Conservation (phyloP, 2,797 vertebrate genomes). For the Oryzias sinensis region DNA sequence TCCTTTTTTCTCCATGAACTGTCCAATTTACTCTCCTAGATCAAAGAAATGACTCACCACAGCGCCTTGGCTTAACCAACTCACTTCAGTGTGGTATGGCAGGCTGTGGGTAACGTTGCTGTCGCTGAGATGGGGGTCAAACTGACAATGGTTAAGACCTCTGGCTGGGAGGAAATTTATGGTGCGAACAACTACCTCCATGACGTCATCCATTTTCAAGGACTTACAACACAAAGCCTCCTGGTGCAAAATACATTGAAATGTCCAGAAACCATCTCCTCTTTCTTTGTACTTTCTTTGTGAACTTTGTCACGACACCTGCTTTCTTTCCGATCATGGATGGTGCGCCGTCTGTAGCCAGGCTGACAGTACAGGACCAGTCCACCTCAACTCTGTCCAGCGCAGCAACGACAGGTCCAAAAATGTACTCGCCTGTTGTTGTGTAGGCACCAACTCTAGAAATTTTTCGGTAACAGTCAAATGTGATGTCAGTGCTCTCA, state of each 20-base stretch:
- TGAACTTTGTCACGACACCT: too few species aligned
- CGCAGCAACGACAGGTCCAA: not conserved
- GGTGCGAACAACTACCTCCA: not conserved
- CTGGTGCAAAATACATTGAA: not conserved
- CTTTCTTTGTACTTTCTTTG: too few species aligned
- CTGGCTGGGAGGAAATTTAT: not conserved
- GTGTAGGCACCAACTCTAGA: not conserved
- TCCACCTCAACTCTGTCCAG: too few species aligned
- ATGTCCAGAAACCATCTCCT: too few species aligned
- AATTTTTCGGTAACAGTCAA: not conserved
- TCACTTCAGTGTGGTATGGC: not conserved
- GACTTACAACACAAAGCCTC: not conserved
- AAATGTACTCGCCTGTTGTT: not conserved
- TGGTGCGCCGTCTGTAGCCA: not conserved
- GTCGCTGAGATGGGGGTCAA: not conserved
- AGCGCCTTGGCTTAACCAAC: not conserved
- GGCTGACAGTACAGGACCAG: not conserved
- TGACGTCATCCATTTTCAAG: not conserved
- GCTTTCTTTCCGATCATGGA: too few species aligned
- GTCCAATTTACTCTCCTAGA: not conserved
- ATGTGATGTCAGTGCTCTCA: not conserved
- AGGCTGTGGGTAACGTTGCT: too few species aligned
- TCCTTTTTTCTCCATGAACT: constrained; percentile 6
- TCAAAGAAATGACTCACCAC: not conserved
- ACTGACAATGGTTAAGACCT: not conserved